A percentile compares a stretch with the other conserved stretches of the same genome.
These are phyloP conservation scores for Cariama cristata DNA, from an alignment of 2,113 vertebrate genomes.

Conservation along the genomic window DNA sequence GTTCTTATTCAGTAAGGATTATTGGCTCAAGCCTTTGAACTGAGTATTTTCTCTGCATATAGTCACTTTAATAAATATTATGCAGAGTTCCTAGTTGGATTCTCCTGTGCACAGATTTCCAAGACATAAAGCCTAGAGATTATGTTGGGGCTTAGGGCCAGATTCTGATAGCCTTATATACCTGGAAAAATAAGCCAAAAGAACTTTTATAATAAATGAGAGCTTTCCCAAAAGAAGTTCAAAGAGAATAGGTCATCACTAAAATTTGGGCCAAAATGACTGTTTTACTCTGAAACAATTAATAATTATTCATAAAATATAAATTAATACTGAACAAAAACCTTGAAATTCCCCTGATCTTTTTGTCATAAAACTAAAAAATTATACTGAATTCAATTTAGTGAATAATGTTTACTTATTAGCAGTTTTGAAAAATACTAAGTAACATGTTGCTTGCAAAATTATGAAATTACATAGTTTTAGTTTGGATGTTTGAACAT, in stretches of 20 bases:
- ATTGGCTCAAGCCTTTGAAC: constrained; percentile 24
- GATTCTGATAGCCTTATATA: not conserved
- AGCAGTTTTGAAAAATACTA: not conserved
- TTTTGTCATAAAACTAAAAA: not conserved
- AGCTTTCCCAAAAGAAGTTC: not conserved
- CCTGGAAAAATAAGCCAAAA: constrained; percentile 7
- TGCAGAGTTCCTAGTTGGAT: not conserved
- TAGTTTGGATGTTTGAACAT: not conserved
- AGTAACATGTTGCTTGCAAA: not conserved
- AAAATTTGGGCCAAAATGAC: not conserved
- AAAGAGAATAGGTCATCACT: not conserved
- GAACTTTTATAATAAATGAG: not conserved
- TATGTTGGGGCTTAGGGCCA: not conserved
- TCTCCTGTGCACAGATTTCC: not conserved
- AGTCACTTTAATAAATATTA: constrained; percentile 31
- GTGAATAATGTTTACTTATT: not conserved
- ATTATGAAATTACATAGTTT: not conserved
- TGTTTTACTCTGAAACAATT: not conserved
- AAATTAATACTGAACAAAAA: not conserved
- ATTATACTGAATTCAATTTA: not conserved
- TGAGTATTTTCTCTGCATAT: constrained; percentile 9
- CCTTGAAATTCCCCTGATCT: not conserved
- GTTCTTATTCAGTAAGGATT: not conserved
- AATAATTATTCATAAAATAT: not conserved
- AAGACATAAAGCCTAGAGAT: constrained; percentile 8